Evolutionary conservation across 2,888 invertebrate genomes (phyloP), one percentile per base, ranked within the genome.

Genomic region (Scelioninae gen. 2): DNA sequence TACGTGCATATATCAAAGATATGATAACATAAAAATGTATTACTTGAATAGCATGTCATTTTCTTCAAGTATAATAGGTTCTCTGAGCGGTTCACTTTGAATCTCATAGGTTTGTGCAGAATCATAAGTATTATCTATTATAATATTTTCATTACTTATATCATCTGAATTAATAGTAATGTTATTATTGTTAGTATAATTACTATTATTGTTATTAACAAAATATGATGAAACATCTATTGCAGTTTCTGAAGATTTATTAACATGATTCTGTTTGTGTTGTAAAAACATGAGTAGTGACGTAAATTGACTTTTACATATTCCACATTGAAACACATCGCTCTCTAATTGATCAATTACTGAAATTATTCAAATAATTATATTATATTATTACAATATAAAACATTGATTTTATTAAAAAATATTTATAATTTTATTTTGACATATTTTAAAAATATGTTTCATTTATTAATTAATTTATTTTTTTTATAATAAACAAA

Each of bases 321-420:
- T 87, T 22, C 92, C 92, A 85, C 92, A 92, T 76, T 91, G 91
- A 83, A 92, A 92, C 65, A 91, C 86, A 85, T 92, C 92, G 78
- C 91, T 91, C 67, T 91, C 90, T 77, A 90, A 90, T 71, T 85
- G 84, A 76, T 84, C 83, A 13, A 85, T 82, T 2, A 81, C 85
- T 85, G 46, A 2, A 35, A 58, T 19, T 9, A n/a, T 52, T 39
- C 33, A 4, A 33, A 19, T 11, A 13, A 52, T 2, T 18, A 35
- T 35, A 37, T 35, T 52, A 6, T 22, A 35, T 18, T n/a, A n/a
- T n/a, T n/a, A n/a, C n/a, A n/a, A n/a, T n/a, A n/a, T n/a, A n/a
- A n/a, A n/a, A n/a, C n/a, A n/a, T n/a, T n/a, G n/a, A n/a, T n/a
- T n/a, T n/a, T n/a, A n/a, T n/a, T n/a, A n/a, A n/a, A n/a, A n/a